Conservation (phyloP, 2,888 invertebrate species). For the Chorisops tibialis region DNA sequence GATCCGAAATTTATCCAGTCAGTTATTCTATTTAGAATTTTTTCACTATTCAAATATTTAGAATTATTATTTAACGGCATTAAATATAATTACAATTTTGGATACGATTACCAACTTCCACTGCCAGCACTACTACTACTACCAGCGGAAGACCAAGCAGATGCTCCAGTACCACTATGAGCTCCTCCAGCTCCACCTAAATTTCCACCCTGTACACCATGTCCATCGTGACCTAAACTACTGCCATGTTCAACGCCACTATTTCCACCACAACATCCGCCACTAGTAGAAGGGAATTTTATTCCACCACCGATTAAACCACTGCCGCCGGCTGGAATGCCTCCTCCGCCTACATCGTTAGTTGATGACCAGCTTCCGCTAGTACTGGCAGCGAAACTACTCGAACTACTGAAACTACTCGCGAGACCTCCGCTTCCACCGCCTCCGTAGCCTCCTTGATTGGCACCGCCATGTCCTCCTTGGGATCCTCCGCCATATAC, state of each 20-base stretch:
- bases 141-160: conserved; percentile 2
- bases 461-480: conserved; percentile 1
- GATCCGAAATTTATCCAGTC: no score
- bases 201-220: background rate
- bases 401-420: no score
- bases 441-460: background rate
- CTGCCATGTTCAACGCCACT: background rate
- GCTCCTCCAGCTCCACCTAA: background rate
- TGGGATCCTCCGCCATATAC: background rate
- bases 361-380: no score
- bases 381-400: no score
- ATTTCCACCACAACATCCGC: background rate
- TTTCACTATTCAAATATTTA: no score
- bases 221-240: background rate
- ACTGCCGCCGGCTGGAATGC: no score
- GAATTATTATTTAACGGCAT: no score
- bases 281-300: no score
- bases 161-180: conserved; percentile 4
- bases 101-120: background rate
- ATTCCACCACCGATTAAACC: no score
- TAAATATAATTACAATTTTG: no score
- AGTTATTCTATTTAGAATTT: no score
- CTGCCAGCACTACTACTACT: background rate
- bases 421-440: background rate
- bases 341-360: no score